Percentiles rank a stretch among this genome's conserved stretches.
phyloP scores from a whole-genome alignment of 2,797 vertebrate genomes.

The Podargus strigoides region DNA sequence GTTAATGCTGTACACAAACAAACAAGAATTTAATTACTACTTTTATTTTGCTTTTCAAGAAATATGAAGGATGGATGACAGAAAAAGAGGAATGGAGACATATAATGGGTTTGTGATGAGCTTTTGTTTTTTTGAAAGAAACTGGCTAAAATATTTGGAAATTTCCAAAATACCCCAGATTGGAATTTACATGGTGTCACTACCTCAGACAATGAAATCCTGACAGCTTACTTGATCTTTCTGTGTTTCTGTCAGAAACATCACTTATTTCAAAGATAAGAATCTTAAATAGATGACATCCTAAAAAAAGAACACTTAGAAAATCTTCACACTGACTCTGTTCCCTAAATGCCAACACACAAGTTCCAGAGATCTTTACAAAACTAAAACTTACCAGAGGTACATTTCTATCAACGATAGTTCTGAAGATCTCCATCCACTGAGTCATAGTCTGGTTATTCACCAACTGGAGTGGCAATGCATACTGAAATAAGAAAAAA shows the following conservation, averaged over 20 bases:
- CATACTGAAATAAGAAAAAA: constrained; percentile 81
- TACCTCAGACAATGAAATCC: neutral
- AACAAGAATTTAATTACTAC: neutral
- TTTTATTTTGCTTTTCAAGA: neutral
- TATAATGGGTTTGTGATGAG: neutral
- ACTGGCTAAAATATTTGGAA: neutral
- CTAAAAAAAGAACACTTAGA: neutral
- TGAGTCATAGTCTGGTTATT: constrained; percentile 92
- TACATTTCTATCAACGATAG: constrained; percentile 87
- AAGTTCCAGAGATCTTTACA: neutral
- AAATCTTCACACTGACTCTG: no score
- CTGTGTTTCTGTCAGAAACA: neutral
- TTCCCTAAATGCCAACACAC: neutral
- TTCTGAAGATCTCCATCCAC: constrained; percentile 96
- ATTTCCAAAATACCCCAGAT: neutral
- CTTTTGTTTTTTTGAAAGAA: neutral
- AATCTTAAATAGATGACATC: neutral
- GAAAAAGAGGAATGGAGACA: neutral
- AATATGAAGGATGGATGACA: neutral
- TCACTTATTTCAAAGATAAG: neutral
- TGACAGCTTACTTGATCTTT: neutral
- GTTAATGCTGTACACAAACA: neutral
- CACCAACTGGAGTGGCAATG: constrained; percentile 90
- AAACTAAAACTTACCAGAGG: constrained; percentile 81
- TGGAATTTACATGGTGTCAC: neutral